These are phyloP conservation scores for Solea senegalensis DNA, from an alignment of 2,113 vertebrate species.

Conservation along the genomic window DNA sequence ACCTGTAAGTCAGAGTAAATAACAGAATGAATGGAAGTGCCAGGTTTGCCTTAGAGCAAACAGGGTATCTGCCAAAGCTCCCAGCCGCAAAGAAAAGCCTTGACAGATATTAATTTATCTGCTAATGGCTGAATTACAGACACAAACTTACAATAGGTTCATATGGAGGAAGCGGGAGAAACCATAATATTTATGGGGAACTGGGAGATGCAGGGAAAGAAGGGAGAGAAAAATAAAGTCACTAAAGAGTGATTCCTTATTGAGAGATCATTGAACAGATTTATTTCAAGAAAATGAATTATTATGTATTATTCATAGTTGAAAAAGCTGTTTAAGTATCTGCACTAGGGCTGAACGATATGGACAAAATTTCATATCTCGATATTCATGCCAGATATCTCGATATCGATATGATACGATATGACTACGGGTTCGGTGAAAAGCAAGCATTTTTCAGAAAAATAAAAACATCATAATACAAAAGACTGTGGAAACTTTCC, in stretches of 20 bases:
- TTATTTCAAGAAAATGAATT: slow-evolving; percentile 1
- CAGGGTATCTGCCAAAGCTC: slow-evolving; percentile 49
- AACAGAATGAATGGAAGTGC: slow-evolving; percentile 56
- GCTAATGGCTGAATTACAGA: slow-evolving; percentile 61
- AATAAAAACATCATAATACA: too few species aligned
- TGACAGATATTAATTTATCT: slow-evolving; percentile 68
- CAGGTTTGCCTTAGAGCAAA: slow-evolving; percentile 44
- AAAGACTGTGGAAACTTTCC: too few species aligned
- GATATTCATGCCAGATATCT: too few species aligned
- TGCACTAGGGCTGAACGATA: too few species aligned
- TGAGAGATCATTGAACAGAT: not conserved
- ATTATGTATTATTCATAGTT: not conserved
- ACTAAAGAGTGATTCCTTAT: not conserved
- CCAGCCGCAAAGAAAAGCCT: slow-evolving; percentile 29
- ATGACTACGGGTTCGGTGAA: too few species aligned
- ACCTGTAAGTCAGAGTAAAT: slow-evolving; percentile 63
- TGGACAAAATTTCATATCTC: too few species aligned
- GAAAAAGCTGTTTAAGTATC: slow-evolving; percentile 7
- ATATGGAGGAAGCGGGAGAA: slow-evolving; percentile 24
- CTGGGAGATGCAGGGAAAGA: not conserved
- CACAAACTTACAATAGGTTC: slow-evolving; percentile 33
- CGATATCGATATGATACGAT: too few species aligned
- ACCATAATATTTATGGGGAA: slow-evolving; percentile 36
- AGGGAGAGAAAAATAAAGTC: not conserved
- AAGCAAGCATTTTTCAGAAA: too few species aligned